Evolutionary conservation across 2,113 vertebrate species (phyloP).

Genomic region (Cynocephalus volans): DNA sequence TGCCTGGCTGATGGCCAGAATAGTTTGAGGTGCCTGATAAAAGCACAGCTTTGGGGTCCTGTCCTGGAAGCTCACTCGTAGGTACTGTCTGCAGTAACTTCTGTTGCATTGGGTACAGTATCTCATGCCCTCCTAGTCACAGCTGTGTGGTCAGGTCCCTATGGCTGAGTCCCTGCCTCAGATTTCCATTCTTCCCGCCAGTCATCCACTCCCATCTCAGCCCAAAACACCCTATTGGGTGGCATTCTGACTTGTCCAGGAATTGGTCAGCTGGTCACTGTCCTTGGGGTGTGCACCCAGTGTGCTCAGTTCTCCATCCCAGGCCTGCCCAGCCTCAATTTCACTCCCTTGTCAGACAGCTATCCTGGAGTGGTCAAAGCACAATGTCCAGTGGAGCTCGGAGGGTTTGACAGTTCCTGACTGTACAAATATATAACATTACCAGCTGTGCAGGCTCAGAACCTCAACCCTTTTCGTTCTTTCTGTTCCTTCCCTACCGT

Average conservation of each 20-base stretch:
- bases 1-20: background rate
- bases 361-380: background rate
- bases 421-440: background rate
- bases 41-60: background rate
- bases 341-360: background rate
- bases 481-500: background rate
- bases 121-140: background rate
- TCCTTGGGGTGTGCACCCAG: too few relatives aligned
- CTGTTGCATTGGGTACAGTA: background rate
- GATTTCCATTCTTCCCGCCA: background rate
- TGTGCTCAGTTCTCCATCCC: background rate
- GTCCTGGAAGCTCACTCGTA: background rate
- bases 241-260: background rate
- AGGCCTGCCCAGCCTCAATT: background rate
- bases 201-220: background rate
- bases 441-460: background rate
- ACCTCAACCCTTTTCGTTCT: background rate
- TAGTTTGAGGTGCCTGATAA: background rate
- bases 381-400: background rate
- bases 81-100: background rate
- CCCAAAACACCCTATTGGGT: too few relatives aligned
- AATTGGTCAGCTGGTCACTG: too few relatives aligned
- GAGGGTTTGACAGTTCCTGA: background rate
- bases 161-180: background rate
- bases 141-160: fast-evolving